Percentiles rank a stretch among this genome's conserved stretches.
Conservation (phyloP, 2,888 invertebrate genomes). For the Chymomyza procnemis region DNA sequence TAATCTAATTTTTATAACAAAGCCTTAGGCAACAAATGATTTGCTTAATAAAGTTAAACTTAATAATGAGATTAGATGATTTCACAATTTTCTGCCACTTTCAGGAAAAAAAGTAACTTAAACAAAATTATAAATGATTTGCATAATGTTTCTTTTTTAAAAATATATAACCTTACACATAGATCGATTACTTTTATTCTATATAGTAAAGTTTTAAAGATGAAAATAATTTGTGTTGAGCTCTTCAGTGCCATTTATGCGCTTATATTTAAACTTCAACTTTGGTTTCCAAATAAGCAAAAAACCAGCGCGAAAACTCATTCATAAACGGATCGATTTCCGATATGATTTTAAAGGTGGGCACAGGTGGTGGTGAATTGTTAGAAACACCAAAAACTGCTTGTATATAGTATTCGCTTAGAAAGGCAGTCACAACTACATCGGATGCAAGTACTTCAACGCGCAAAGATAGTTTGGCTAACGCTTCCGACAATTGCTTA, state of each 20-base stretch:
- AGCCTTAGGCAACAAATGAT: too few relatives aligned
- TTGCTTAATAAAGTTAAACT: too few relatives aligned
- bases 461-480: constrained; percentile 75
- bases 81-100: too few relatives aligned
- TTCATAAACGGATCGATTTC: constrained; percentile 70
- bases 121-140: too few relatives aligned
- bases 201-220: too few relatives aligned
- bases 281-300: constrained; percentile 58
- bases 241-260: background rate
- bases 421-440: constrained; percentile 71
- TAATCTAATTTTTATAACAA: too few relatives aligned
- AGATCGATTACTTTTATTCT: too few relatives aligned
- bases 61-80: too few relatives aligned
- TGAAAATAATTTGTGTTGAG: too few relatives aligned
- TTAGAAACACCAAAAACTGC: constrained; percentile 62
- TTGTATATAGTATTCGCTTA: constrained; percentile 73
- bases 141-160: too few relatives aligned
- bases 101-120: too few relatives aligned
- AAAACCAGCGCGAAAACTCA: constrained; percentile 71
- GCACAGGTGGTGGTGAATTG: constrained; percentile 61
- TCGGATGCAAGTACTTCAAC: constrained; percentile 70
- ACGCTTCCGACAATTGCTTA: constrained; percentile 75
- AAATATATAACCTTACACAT: too few relatives aligned
- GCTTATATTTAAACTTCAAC: constrained; percentile 25
- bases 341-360: constrained; percentile 58